Conservation (phyloP, 1,140 invertebrate genomes). For the Radopholus similis region DNA sequence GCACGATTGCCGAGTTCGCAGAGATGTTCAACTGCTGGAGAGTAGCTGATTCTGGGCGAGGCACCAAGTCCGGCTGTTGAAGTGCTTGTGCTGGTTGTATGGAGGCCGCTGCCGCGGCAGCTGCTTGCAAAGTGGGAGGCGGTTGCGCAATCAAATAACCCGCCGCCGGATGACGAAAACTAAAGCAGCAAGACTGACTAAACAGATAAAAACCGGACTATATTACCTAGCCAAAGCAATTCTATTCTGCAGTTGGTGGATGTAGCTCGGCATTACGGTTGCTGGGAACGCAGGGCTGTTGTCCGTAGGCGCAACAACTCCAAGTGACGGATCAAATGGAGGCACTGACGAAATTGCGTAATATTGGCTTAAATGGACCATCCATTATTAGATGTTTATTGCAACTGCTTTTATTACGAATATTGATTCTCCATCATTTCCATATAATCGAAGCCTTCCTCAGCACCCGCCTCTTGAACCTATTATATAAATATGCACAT, state of each 20-base stretch:
- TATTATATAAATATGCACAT: neutral
- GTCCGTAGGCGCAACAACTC: neutral
- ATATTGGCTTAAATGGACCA: conserved; percentile 44
- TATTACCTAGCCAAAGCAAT: conserved; percentile 11
- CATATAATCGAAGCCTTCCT: conserved; percentile 59
- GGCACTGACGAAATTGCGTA: conserved; percentile 49
- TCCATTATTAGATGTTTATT: neutral
- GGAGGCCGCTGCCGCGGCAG: neutral
- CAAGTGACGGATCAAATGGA: conserved; percentile 47
- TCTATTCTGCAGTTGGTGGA: conserved; percentile 7
- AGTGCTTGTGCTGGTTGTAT: neutral
- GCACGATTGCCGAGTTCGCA: neutral
- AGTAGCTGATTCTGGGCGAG: neutral
- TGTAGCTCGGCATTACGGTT: conserved; percentile 6
- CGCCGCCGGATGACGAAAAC: conserved; percentile 13
- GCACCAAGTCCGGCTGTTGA: neutral
- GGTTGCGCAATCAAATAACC: conserved; percentile 3
- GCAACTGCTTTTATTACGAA: conserved; percentile 8
- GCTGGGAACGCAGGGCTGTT: conserved; percentile 15
- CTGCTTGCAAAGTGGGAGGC: neutral
- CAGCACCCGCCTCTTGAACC: conserved; percentile 38
- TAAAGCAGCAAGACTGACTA: conserved; percentile 2
- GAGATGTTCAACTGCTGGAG: neutral
- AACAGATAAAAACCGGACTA: neutral
- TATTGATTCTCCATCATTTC: conserved; percentile 57